A percentile compares a stretch with the other conserved stretches of the same genome.
Evolutionary conservation across 2,113 vertebrate genomes (phyloP).

Genomic region (Mastomys natalensis): DNA sequence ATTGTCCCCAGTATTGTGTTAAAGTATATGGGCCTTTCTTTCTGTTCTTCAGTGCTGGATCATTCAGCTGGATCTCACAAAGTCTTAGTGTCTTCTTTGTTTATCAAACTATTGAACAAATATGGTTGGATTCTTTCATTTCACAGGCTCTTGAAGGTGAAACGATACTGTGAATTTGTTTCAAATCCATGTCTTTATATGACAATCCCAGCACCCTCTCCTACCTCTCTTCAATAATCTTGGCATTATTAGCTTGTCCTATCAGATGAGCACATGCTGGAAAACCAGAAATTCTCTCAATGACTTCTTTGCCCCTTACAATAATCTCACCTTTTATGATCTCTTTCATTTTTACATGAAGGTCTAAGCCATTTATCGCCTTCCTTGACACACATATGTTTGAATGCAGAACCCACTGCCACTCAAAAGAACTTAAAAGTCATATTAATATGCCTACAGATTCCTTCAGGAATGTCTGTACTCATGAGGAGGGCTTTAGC

Average conservation of each 20-base stretch:
- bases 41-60: not conserved
- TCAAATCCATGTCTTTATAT: not conserved
- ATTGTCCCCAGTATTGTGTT: not conserved
- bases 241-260: not conserved
- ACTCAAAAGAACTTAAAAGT: not conserved
- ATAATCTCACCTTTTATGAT: not conserved
- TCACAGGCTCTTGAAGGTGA: not conserved
- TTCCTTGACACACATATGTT: not conserved
- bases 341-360: not conserved
- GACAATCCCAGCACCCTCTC: not conserved
- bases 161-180: not conserved
- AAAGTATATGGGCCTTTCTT: not conserved
- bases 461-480: not conserved
- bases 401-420: not conserved
- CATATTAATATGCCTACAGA: not conserved
- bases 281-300: not conserved
- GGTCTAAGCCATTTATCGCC: not conserved
- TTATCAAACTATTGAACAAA: not conserved
- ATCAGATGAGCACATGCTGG: not conserved
- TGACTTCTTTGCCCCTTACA: not conserved
- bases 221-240: not conserved
- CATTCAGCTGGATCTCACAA: not conserved
- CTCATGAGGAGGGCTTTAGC: not conserved
- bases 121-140: not conserved
- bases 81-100: not conserved